Conservation (phyloP, 2,113 vertebrate species). For the Parus major region DNA sequence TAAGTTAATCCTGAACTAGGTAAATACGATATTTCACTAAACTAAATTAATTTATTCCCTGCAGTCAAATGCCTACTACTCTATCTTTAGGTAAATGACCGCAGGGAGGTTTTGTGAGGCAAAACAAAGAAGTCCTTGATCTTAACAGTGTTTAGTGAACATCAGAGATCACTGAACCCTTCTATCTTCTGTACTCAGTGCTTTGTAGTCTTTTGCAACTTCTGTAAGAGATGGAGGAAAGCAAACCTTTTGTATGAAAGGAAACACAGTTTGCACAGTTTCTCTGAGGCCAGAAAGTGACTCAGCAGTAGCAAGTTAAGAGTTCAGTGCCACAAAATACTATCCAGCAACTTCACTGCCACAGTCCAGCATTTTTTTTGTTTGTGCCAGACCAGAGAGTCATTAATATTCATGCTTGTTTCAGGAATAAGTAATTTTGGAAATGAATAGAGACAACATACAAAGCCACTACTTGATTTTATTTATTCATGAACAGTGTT, state of each 20-base stretch:
- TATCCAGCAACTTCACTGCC: neutral
- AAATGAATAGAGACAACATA: slow-evolving; percentile 24
- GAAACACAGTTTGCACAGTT: neutral
- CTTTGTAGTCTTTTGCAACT: neutral
- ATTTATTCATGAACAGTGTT: neutral
- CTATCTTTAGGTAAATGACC: neutral
- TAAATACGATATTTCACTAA: neutral
- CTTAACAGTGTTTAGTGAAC: neutral
- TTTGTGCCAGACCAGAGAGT: neutral
- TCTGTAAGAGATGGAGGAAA: neutral
- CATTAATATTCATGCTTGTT: neutral
- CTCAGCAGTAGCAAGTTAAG: neutral
- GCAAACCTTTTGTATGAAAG: neutral
- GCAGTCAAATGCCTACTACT: neutral
- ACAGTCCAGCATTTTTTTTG: neutral
- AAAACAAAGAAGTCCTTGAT: neutral
- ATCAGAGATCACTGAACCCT: neutral
- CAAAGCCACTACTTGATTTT: neutral
- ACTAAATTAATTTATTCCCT: neutral
- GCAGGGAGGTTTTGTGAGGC: neutral
- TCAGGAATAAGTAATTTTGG: neutral
- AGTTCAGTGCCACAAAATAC: neutral
- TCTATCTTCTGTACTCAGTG: neutral
- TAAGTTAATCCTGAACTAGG: neutral
- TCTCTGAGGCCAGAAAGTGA: slow-evolving; percentile 3